phyloP scores from a whole-genome alignment of 2,113 vertebrate genomes.

The Boleophthalmus pectinirostris region DNA sequence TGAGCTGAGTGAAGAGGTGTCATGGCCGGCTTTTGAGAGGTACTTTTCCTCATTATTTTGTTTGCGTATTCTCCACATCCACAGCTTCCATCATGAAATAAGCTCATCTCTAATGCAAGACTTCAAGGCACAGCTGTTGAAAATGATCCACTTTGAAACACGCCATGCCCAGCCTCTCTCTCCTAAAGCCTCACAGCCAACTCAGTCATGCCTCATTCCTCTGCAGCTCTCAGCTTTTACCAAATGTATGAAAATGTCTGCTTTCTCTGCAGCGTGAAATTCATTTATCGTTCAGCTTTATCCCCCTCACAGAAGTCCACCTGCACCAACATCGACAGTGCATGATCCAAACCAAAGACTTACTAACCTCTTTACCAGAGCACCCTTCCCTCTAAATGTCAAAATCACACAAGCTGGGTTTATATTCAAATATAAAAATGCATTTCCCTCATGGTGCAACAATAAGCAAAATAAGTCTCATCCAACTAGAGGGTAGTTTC shows the following conservation, averaged over 20 bases:
- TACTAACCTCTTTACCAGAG: constrained; percentile 23
- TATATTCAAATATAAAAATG: neutral
- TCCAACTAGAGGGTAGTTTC: neutral
- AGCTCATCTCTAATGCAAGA: constrained; percentile 20
- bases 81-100: constrained; percentile 27
- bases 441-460: neutral
- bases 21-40: constrained; percentile 99
- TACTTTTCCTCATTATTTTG: constrained; percentile 61
- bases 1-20: constrained; percentile 96
- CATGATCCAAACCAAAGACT: constrained; percentile 8
- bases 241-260: constrained; percentile 26
- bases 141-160: constrained; percentile 26
- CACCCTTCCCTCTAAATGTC: constrained; percentile 1
- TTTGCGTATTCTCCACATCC: constrained; percentile 10
- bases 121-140: constrained; percentile 29
- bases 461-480: neutral
- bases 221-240: constrained; percentile 28
- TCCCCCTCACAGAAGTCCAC: constrained; percentile 15
- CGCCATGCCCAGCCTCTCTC: constrained; percentile 1
- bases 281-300: constrained; percentile 19
- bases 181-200: constrained; percentile 37
- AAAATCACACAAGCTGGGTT: constrained; percentile 19
- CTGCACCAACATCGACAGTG: constrained; percentile 16
- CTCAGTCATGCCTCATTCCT: constrained; percentile 37
- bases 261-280: constrained; percentile 38